Percentiles rank a stretch among this genome's conserved stretches.
phyloP scores from a whole-genome alignment of 2,113 vertebrate species.

The Gasterosteus nipponicus region DNA sequence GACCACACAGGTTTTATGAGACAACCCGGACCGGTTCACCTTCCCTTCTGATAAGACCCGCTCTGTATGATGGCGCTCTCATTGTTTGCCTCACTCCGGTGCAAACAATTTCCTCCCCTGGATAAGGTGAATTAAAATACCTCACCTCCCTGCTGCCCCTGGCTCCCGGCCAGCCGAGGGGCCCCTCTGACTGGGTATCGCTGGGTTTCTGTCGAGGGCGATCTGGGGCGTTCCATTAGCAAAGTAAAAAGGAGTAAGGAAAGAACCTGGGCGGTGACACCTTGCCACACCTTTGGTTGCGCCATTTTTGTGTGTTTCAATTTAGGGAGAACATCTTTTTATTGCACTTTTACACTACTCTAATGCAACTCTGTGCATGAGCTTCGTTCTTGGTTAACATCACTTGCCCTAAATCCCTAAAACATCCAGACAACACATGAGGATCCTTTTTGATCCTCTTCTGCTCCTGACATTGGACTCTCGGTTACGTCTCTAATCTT shows the following conservation, averaged over 20 bases:
- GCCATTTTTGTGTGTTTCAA: too few species aligned
- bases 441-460: too few species aligned
- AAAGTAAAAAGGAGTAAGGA: neutral
- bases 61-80: constrained; percentile 10
- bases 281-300: neutral
- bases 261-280: neutral
- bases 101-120: constrained; percentile 58
- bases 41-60: neutral
- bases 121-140: constrained; percentile 62
- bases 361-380: too few species aligned
- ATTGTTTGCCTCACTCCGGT: constrained; percentile 32
- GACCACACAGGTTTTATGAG: neutral
- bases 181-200: constrained; percentile 34
- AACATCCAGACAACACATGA: too few species aligned
- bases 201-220: constrained; percentile 10
- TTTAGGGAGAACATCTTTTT: too few species aligned
- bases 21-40: neutral
- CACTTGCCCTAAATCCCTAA: too few species aligned
- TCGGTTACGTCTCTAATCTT: too few species aligned
- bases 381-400: too few species aligned
- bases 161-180: constrained; percentile 46
- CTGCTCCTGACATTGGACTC: too few species aligned
- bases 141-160: constrained; percentile 56
- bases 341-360: too few species aligned
- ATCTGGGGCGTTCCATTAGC: neutral